These are phyloP conservation scores for Cheiracanthium punctorium DNA, from an alignment of 2,888 invertebrate genomes.

Conservation along the genomic window DNA sequence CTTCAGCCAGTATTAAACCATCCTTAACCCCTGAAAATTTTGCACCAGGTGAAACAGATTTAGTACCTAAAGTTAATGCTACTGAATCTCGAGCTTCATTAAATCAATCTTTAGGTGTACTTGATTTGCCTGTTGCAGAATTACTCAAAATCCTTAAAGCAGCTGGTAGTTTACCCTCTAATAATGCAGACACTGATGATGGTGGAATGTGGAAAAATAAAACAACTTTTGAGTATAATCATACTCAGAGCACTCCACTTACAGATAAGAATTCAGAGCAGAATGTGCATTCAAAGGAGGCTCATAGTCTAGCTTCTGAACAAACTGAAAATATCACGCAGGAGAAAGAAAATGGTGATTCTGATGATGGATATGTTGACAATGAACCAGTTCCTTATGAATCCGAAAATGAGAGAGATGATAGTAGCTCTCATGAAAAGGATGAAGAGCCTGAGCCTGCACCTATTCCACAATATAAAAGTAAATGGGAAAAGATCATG, in stretches of 20 bases:
- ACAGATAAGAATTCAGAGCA: neutral
- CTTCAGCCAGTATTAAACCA: too few species aligned
- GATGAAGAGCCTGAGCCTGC: neutral
- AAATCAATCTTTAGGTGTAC: neutral
- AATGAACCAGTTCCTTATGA: neutral
- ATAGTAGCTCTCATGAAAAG: neutral
- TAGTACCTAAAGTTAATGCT: neutral
- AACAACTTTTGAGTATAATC: slow-evolving; percentile 2
- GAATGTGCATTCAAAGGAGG: neutral
- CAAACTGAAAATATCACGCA: neutral
- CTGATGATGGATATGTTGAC: neutral
- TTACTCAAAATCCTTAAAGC: slow-evolving; percentile 42
- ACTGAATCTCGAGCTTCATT: neutral
- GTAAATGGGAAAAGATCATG: slow-evolving; percentile 55
- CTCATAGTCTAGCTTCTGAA: too few species aligned
- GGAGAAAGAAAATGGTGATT: neutral
- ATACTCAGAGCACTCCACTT: neutral
- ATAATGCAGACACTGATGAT: neutral
- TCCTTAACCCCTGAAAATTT: too few species aligned
- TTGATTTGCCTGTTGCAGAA: slow-evolving; percentile 28
- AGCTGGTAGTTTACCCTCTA: slow-evolving; percentile 2
- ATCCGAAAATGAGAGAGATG: neutral
- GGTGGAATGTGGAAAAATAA: neutral
- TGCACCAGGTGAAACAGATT: neutral
- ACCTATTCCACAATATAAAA: slow-evolving; percentile 46